Base-by-base conservation (phyloP, 2,797 vertebrate species). In the Spea hammondii region DNA sequence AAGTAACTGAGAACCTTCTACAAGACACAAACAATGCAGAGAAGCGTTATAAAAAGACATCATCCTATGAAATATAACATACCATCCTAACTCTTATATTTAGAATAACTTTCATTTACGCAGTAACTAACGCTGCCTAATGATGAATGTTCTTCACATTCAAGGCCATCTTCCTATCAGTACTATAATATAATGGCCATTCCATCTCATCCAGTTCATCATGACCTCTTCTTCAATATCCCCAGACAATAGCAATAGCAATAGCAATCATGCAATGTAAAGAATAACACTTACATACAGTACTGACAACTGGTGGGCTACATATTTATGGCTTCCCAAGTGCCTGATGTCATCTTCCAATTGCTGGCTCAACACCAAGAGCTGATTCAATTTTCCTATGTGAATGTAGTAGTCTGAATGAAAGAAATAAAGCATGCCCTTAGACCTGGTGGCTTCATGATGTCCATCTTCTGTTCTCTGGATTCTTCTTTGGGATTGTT, bases 311-410 rank as follows among this genome's bases (percentile, higher is more conserved):
- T 95, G 93, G 88, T 95, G 93, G 74, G 94, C 90, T 44, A 94
- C 90, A 85, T 95, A 95, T 85, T 94, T 94, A 84, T 95, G 93
- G 85, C 93, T 95, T 57, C 93, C 93, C 14, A 95, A 89, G 83
- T 94, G 92, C 67, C 88, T 86, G 83, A 93, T 88, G 50, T 95
- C 93, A 79, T 93, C 93, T 64, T 94, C 92, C 45, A 95, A 86
- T 84, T 94, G 93, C 60, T 94, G 93, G 87, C 92, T 93, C 73
- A 95, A 88, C 72, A 93, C 92, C 82, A 93, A 85, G 50, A 95
- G 88, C 86, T 95, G 94, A 88, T 95, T 95, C 80, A 95, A 85
- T 89, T 85, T 94, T 83, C 90, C 88, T 57, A 94, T 85, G 83
- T 93, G 91, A 82, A 89, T 86, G 83, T 90, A 92, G 83, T 95